A percentile compares a stretch with the other conserved stretches of the same genome.
phyloP scores from a whole-genome alignment of 2,797 vertebrate genomes.

The Xiphorhynchus erythropygius region DNA sequence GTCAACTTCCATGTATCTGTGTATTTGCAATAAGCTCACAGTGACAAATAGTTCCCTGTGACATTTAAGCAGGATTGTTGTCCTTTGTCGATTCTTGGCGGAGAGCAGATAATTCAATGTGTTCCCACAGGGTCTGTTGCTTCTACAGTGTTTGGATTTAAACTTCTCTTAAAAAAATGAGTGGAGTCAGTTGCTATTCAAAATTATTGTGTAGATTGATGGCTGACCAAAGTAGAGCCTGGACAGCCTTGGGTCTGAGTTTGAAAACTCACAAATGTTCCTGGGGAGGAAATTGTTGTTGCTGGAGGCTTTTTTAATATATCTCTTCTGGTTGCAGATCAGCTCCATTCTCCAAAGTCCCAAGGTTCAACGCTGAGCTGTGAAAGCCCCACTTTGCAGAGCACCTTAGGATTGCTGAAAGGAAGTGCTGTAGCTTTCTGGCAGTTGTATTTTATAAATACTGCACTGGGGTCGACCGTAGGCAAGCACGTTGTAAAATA shows the following conservation, averaged over 20 bases:
- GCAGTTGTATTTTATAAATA: background rate
- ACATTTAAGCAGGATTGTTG: background rate
- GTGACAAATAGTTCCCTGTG: background rate
- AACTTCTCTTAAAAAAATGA: background rate
- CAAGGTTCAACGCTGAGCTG: background rate
- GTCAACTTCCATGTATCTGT: background rate
- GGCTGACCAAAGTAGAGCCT: background rate
- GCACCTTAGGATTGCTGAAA: background rate
- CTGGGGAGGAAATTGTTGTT: background rate
- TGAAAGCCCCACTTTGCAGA: background rate
- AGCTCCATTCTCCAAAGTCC: background rate
- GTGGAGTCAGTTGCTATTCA: background rate
- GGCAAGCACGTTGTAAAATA: conserved; percentile 19
- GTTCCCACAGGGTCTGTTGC: background rate
- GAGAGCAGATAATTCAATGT: background rate
- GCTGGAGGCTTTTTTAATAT: background rate
- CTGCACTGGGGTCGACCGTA: background rate
- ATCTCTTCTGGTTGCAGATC: background rate
- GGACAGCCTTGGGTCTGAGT: background rate
- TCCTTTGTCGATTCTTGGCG: background rate
- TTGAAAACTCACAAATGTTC: background rate
- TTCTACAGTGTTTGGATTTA: background rate
- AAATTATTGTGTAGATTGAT: background rate
- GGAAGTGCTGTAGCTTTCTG: background rate
- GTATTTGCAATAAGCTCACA: background rate